A percentile compares a stretch with the other conserved stretches of the same genome.
These are phyloP conservation scores for Sebastes trivittatus DNA, from an alignment of 2,797 vertebrate species.

Conservation along the genomic window DNA sequence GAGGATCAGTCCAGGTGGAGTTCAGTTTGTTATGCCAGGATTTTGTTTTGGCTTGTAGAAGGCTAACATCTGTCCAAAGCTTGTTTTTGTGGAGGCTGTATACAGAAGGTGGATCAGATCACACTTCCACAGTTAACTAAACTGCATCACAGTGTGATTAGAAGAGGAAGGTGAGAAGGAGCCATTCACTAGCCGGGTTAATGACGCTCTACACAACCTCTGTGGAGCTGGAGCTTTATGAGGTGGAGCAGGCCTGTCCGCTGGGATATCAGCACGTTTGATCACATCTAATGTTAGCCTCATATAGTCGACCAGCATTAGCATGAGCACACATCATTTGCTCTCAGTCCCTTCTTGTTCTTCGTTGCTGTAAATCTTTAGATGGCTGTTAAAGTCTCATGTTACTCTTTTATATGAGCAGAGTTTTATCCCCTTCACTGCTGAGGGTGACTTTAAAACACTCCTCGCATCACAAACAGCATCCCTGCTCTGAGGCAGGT, in stretches of 20 bases:
- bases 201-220: background rate
- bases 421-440: background rate
- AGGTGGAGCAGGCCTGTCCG: background rate
- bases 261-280: background rate
- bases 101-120: background rate
- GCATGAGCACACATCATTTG: background rate
- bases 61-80: background rate
- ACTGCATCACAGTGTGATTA: background rate
- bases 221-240: slow-evolving; percentile 6
- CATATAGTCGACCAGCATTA: background rate
- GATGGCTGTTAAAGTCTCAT: background rate
- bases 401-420: background rate
- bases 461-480: background rate
- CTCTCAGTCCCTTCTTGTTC: background rate
- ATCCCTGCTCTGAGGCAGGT: background rate
- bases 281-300: background rate
- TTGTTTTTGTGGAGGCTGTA: background rate
- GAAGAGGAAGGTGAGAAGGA: background rate
- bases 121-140: background rate
- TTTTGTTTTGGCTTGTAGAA: background rate
- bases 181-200: background rate
- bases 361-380: background rate
- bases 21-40: background rate
- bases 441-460: background rate
- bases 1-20: background rate